Evolutionary conservation across 2,888 invertebrate species (phyloP).

Genomic region (Stenichneumon culpator): DNA sequence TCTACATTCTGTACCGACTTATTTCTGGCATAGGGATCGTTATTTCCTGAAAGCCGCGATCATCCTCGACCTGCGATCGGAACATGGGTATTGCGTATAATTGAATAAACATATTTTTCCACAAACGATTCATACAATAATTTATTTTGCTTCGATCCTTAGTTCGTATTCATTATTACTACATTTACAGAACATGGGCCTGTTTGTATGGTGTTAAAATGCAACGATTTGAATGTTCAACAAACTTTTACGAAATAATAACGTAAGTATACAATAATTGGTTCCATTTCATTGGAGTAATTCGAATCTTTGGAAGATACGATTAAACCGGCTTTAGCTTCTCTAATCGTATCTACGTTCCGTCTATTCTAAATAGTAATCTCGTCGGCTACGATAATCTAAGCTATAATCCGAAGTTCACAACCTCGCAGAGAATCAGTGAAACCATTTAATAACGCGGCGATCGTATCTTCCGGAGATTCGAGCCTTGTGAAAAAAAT

Average conservation of each 20-base stretch:
- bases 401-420: conserved; percentile 37
- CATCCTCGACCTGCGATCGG: background rate
- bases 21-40: background rate
- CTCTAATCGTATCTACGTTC: conserved; percentile 28
- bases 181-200: conserved; percentile 75
- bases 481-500: conserved; percentile 37
- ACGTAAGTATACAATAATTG: conserved; percentile 14
- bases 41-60: background rate
- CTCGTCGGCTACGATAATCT: conserved; percentile 45
- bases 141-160: conserved; percentile 75
- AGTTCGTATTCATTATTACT: conserved; percentile 71
- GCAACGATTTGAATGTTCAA: conserved; percentile 65
- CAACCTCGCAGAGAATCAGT: conserved; percentile 49
- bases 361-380: conserved; percentile 41
- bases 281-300: conserved; percentile 40
- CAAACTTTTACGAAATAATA: conserved; percentile 43
- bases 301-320: conserved; percentile 60
- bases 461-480: conserved; percentile 49
- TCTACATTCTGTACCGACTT: background rate
- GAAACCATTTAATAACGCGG: conserved; percentile 30
- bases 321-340: conserved; percentile 35
- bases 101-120: conserved; percentile 65
- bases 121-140: conserved; percentile 76
- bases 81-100: conserved; percentile 8
- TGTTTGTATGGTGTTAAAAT: conserved; percentile 68